Evolutionary conservation across 1,140 invertebrate genomes (phyloP), one percentile per base, ranked within the genome.

Genomic region (Drosophila chauvacae): DNA sequence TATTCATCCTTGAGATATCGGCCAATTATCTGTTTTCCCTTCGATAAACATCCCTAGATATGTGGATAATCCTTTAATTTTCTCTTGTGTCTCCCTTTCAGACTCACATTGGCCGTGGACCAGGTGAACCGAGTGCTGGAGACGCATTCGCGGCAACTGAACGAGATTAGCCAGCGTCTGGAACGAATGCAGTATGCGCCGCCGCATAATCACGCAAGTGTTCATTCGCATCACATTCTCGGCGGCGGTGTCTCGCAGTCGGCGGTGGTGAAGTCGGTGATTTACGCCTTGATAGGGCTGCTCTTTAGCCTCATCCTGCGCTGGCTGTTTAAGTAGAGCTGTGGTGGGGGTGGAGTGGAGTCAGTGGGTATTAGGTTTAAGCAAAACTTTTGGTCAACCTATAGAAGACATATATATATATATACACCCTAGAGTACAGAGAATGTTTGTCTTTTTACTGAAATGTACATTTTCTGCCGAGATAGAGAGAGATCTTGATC

Each of bases 151-250:
- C 75, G 76, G 13, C 90, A 92, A 56, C 53, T 92, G 16, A 72
- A 76, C n/a, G 71, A 78, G 18, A 91, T 92, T 7, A 68, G 79
- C 39, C 59, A 65, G 26, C 80, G 83, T 7, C 56, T 92, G 47
- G 90, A 92, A 11, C 80, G 90, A 2, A 80, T 92, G 30, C 91
- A 91, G 62, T 92, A 81, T 51, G 77, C 90, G 7, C 91, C 91
- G 4, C 20, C 44, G 14, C 33, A 37, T 11, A 55, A 41, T 41
- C 44, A 18, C 30, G 10, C 66, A 13, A 66, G 44, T 39, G 30
- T n/a, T n/a, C 45, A 44, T 20, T 56, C 81, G n/a, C 48, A 65
- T 23, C 47, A 69, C 7, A 35, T 81, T 2, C 37, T 81, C 35
- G 78, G 71, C 20, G 80, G 74, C 13, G 81, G 74, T 9, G 63